These are phyloP conservation scores for Euproctis similis DNA, from an alignment of 2,888 invertebrate species.

Conservation along the genomic window DNA sequence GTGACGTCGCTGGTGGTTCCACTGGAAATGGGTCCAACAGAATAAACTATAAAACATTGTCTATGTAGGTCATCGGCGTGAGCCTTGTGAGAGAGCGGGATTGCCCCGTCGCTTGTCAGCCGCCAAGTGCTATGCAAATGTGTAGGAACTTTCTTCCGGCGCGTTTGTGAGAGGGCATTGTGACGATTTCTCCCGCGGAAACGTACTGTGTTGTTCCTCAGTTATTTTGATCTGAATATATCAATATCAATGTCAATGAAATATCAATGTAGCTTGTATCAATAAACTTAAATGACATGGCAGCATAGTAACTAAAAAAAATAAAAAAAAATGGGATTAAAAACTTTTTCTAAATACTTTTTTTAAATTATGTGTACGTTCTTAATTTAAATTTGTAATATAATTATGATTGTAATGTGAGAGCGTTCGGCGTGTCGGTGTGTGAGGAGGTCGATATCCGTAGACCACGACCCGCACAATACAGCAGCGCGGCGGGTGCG, in stretches of 20 bases:
- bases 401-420: no score
- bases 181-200: conserved; percentile 60
- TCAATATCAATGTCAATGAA: no score
- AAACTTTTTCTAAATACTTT: conserved; percentile 10
- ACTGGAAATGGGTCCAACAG: conserved; percentile 68
- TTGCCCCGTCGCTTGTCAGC: conserved; percentile 31
- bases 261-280: no score
- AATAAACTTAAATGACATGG: no score
- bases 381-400: no score
- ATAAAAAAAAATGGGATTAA: no score
- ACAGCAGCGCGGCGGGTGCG: conserved; percentile 28
- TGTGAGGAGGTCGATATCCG: conserved; percentile 14
- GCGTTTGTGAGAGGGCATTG: conserved; percentile 53
- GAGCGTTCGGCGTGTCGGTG: no score
- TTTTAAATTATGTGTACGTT: neutral
- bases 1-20: conserved; percentile 49
- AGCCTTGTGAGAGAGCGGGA: conserved; percentile 36
- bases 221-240: conserved; percentile 26
- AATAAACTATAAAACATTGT: conserved; percentile 64
- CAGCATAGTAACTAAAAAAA: no score
- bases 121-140: conserved; percentile 60
- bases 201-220: conserved; percentile 39
- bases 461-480: conserved; percentile 71
- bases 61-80: conserved; percentile 67
- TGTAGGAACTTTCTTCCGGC: conserved; percentile 70